Evolutionary conservation across 2,797 vertebrate species (phyloP), one percentile per base, ranked within the genome.

Genomic region (Cyprinella venusta): DNA sequence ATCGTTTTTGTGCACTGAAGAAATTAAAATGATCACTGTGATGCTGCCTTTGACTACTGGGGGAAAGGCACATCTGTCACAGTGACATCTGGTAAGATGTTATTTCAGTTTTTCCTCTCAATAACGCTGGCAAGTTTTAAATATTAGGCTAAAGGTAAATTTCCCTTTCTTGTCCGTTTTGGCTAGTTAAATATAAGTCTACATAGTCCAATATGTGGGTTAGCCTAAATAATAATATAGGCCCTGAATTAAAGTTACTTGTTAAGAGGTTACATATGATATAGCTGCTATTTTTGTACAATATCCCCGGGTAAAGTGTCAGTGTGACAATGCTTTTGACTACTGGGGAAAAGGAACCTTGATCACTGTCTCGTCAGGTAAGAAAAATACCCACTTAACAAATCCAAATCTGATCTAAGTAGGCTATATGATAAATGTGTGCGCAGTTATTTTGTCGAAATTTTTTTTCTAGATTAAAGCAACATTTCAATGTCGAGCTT

Each of bases 61-160:
- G 93, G 93, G 0, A 90, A 92, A 91, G 92, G 91, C 40, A 94
- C 92, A 0, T 86, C 63, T 80, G 92, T 94, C 1, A 93, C 92
- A 2, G 88, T 94, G 0, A 89, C 89, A 77, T 91, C 92, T 85
- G 92, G 92, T 93, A 91, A 90, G 85, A 6, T 48, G 42, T 36
- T 36, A 5, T 40, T 30, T n/a, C 9, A 36, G 1, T 2, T 48
- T 13, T 7, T 64, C 18, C 13, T 64, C 16, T 19, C 18, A 54
- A 26, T 13, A 42, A 69, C 18, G 10, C 42, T 24, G 15, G 2
- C 6, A 13, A 1, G 33, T 19, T 26, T 56, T 40, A 54, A 59
- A 61, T 10, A 30, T 69, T n/a, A 12, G 9, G 26, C 40, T 19
- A 52, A 68, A 71, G 4, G 1, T 54, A 18, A n/a, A 50, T 6